Percentiles rank a stretch among this genome's conserved stretches.
Conservation (phyloP, 2,797 vertebrate species). For the Eulemur mongoz region DNA sequence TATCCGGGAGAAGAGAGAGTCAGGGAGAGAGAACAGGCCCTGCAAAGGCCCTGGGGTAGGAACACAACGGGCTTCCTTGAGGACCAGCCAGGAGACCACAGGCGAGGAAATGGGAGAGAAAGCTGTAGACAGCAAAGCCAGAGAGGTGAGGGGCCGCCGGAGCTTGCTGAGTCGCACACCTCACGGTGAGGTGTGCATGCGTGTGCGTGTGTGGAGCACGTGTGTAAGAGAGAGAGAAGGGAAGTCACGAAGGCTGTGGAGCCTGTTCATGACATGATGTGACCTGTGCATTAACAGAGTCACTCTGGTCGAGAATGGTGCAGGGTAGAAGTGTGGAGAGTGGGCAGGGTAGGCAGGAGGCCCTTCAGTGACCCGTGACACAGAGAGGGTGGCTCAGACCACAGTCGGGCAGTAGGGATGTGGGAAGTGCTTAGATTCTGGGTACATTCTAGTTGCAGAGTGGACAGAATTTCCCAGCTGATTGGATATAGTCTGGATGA, state of each 20-base stretch:
- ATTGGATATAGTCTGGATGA: neutral
- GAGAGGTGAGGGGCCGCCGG: neutral
- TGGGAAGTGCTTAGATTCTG: neutral
- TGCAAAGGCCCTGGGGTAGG: neutral
- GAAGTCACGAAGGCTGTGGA: neutral
- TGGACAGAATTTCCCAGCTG: neutral
- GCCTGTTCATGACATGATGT: neutral
- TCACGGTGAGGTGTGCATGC: neutral
- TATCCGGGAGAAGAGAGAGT: neutral
- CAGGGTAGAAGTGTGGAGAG: neutral
- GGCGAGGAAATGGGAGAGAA: neutral
- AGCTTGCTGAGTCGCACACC: neutral
- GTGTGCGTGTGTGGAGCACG: neutral
- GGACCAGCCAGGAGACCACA: neutral
- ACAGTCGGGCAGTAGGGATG: neutral
- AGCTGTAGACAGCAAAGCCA: neutral
- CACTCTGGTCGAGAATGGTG: neutral
- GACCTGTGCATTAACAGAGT: neutral
- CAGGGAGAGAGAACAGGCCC: neutral
- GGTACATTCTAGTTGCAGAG: neutral
- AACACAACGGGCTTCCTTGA: neutral
- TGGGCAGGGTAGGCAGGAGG: neutral
- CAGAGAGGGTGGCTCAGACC: neutral
- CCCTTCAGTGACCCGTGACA: neutral
- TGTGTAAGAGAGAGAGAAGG: neutral